Conservation (phyloP, 2,888 invertebrate species). For the Cantharis rustica region DNA sequence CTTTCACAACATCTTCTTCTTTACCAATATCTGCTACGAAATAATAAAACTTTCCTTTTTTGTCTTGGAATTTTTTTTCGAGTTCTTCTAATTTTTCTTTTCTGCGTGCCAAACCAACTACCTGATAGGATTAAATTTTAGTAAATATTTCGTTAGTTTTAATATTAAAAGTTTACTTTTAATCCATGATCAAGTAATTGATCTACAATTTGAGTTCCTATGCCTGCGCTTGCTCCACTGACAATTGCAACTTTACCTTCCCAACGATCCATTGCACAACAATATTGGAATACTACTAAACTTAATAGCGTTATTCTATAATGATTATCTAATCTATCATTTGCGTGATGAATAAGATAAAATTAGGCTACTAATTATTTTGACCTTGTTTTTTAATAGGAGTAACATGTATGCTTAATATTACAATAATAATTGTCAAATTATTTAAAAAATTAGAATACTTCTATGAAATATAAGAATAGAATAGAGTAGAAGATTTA, state of each 20-base stretch:
- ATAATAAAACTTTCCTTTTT: not conserved
- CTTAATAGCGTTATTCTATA: not conserved
- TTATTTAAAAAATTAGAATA: too few species aligned
- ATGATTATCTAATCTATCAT: not conserved
- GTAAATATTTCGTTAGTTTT: not conserved
- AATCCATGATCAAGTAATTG: not conserved
- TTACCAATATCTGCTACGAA: not conserved
- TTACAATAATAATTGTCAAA: too few species aligned
- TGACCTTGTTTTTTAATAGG: not conserved
- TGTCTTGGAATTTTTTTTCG: not conserved
- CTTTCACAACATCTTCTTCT: not conserved
- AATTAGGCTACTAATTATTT: not conserved
- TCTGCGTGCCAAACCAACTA: not conserved
- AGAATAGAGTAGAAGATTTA: too few species aligned
- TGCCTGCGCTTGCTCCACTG: not conserved
- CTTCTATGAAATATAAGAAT: too few species aligned
- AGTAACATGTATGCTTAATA: too few species aligned
- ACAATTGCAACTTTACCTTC: not conserved
- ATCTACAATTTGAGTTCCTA: not conserved
- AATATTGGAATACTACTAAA: too few species aligned
- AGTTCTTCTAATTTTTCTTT: not conserved
- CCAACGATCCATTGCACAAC: not conserved
- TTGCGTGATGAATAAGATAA: not conserved
- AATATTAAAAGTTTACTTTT: not conserved
- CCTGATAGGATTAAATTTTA: not conserved